Conservation (phyloP, 2,797 vertebrate genomes). For the Smutsia gigantea region DNA sequence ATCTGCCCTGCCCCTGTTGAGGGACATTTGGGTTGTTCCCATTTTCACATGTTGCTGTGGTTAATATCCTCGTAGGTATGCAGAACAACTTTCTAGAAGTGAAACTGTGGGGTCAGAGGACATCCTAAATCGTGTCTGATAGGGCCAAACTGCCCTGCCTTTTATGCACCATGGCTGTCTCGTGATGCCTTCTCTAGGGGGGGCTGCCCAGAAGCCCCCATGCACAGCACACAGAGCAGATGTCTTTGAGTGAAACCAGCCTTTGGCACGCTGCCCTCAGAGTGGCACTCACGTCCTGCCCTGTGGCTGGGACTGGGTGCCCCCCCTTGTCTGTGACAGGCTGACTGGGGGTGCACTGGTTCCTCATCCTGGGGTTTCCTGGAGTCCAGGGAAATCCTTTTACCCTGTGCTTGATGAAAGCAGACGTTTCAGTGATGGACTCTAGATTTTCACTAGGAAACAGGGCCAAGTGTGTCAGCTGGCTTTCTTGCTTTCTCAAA, state of each 20-base stretch:
- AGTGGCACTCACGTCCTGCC: fast-evolving
- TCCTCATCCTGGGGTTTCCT: neutral
- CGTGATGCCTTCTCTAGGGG: neutral
- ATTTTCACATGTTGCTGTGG: fast-evolving
- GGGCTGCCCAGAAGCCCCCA: neutral
- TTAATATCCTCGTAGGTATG: fast-evolving
- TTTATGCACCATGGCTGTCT: fast-evolving
- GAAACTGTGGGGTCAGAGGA: neutral
- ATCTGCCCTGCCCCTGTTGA: neutral
- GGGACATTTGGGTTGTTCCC: neutral
- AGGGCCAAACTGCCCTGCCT: neutral
- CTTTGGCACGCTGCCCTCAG: fast-evolving
- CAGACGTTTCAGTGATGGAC: neutral
- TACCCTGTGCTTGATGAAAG: neutral
- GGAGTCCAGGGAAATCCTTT: neutral
- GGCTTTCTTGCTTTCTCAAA: constrained; percentile 18
- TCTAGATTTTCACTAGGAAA: constrained; percentile 3
- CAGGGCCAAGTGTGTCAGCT: constrained; percentile 50
- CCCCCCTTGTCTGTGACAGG: fast-evolving
- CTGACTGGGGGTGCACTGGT: fast-evolving
- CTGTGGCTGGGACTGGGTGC: fast-evolving
- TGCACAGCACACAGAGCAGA: fast-evolving
- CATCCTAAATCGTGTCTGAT: neutral
- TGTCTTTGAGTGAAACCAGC: neutral
- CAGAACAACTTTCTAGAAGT: neutral